Evolutionary conservation across 1,140 invertebrate species (phyloP).

Genomic region (Sycophila sp.): DNA sequence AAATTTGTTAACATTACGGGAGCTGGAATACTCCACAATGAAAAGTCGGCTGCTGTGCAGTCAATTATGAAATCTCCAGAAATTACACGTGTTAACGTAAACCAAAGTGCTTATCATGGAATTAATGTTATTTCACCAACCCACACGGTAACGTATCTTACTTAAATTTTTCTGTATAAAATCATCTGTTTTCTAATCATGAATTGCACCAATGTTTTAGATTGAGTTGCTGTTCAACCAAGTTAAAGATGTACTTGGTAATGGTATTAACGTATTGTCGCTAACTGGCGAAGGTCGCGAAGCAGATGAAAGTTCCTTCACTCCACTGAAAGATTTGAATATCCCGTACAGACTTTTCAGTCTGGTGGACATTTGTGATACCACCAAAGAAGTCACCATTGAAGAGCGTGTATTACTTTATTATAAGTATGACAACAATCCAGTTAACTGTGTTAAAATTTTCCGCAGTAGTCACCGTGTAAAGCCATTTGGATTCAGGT

Average conservation of each 20-base stretch:
- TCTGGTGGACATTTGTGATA: constrained; percentile 95
- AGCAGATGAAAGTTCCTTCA: constrained; percentile 86
- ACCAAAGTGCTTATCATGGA: constrained; percentile 88
- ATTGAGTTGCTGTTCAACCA: constrained; percentile 73
- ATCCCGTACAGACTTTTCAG: constrained; percentile 96
- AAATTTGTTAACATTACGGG: constrained; percentile 89
- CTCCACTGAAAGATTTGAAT: constrained; percentile 82
- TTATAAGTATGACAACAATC: constrained; percentile 96
- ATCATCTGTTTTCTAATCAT: neutral
- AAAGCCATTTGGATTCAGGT: constrained; percentile 88
- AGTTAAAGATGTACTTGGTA: constrained; percentile 85
- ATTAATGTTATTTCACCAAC: constrained; percentile 91
- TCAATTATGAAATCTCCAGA: constrained; percentile 85
- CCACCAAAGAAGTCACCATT: constrained; percentile 89
- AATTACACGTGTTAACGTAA: constrained; percentile 85
- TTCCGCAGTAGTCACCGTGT: constrained; percentile 86
- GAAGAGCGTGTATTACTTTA: constrained; percentile 93
- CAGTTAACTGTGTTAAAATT: constrained; percentile 98
- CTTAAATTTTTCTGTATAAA: constrained; percentile 38
- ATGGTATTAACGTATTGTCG: constrained; percentile 88
- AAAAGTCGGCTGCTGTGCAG: constrained; percentile 92
- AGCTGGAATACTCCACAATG: constrained; percentile 96
- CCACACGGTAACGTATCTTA: constrained; percentile 70
- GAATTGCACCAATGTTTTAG: constrained; percentile 39
- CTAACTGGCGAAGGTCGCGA: constrained; percentile 93